Conservation (phyloP, 2,888 invertebrate genomes). For the Ecliptopera silaceata region DNA sequence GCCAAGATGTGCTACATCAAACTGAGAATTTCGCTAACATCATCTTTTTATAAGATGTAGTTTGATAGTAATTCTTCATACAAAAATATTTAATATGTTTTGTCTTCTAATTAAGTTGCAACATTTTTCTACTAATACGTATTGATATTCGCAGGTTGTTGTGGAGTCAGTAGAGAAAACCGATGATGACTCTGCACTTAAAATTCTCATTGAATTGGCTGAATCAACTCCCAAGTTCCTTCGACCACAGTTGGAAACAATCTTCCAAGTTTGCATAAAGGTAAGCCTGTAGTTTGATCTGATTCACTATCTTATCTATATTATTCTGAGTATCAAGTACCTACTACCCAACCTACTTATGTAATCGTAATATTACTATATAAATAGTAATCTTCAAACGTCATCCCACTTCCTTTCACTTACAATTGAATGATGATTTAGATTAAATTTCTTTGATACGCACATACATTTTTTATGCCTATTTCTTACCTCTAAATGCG, state of each 20-base stretch:
- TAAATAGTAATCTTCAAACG: neutral
- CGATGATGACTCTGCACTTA: slow-evolving; percentile 95
- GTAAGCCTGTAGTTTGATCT: slow-evolving; percentile 29
- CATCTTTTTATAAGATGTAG: slow-evolving; percentile 64
- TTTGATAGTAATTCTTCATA: slow-evolving; percentile 80
- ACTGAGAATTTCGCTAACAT: slow-evolving; percentile 79
- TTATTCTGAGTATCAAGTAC: neutral
- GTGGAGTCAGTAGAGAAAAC: slow-evolving; percentile 92
- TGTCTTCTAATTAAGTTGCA: neutral
- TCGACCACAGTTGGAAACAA: slow-evolving; percentile 91
- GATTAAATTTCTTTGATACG: slow-evolving; percentile 24
- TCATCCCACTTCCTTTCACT: neutral
- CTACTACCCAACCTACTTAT: too few relatives aligned
- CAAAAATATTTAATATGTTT: slow-evolving; percentile 38
- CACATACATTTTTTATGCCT: slow-evolving; percentile 62
- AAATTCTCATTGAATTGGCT: slow-evolving; percentile 96
- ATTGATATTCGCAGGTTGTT: slow-evolving; percentile 78
- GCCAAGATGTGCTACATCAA: slow-evolving; percentile 73
- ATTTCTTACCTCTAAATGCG: slow-evolving; percentile 55
- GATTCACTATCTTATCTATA: slow-evolving; percentile 8
- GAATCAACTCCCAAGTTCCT: slow-evolving; percentile 97
- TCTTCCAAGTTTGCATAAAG: slow-evolving; percentile 82
- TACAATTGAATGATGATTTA: neutral
- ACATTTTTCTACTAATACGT: neutral
- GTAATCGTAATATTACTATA: neutral